A percentile compares a stretch with the other conserved stretches of the same genome.
phyloP scores from a whole-genome alignment of 2,797 vertebrate species.

The Eutrigla gurnardus region DNA sequence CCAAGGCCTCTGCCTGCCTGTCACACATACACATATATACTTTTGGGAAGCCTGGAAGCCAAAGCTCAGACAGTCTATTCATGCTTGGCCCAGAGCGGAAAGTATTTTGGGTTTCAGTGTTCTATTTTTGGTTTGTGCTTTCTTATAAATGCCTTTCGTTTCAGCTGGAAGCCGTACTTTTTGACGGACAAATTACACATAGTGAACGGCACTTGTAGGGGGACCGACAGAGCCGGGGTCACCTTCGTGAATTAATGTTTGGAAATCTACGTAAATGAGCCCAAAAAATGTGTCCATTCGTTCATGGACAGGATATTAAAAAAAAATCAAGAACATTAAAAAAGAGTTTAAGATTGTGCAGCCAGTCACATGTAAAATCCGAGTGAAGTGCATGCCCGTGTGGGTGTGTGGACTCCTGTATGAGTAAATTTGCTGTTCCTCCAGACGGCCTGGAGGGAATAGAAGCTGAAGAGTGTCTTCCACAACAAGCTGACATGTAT shows the following conservation, averaged over 20 bases:
- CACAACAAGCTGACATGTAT: conserved; percentile 60
- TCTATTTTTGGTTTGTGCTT: conserved; percentile 54
- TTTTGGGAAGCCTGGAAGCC: conserved; percentile 52
- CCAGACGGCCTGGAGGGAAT: conserved; percentile 41
- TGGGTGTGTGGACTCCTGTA: conserved; percentile 31
- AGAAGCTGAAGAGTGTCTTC: conserved; percentile 50
- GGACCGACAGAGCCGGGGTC: conserved; percentile 14
- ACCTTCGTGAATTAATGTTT: conserved; percentile 2
- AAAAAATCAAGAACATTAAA: background rate
- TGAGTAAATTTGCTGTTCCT: conserved; percentile 34
- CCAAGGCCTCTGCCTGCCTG: conserved; percentile 42
- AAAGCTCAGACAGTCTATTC: conserved; percentile 39
- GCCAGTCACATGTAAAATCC: conserved; percentile 33
- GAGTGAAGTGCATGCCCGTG: conserved; percentile 8
- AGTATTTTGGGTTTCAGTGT: conserved; percentile 51
- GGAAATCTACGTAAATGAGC: background rate
- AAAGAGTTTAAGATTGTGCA: conserved; percentile 8
- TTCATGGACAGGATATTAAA: background rate
- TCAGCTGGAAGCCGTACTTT: conserved; percentile 34
- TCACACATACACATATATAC: conserved; percentile 32
- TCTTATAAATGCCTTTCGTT: conserved; percentile 47
- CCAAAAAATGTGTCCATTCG: background rate
- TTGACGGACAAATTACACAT: conserved; percentile 40
- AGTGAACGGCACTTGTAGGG: conserved; percentile 30
- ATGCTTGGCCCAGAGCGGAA: conserved; percentile 39